Base-by-base conservation (phyloP, 2,797 vertebrate genomes). In the Apogon hyalosoma region DNA sequence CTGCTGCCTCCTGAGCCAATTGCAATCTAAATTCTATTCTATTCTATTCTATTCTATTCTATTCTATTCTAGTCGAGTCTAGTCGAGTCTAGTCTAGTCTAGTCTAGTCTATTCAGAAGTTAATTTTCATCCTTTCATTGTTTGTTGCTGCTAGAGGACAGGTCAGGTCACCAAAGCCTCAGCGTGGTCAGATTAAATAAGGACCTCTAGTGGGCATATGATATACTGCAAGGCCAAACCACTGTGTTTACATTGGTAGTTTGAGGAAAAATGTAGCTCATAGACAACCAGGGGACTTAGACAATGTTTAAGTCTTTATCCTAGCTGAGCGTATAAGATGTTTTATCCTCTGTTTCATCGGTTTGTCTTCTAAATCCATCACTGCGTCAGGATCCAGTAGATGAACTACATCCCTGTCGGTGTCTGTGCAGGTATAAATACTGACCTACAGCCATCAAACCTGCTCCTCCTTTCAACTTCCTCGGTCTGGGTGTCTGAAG, bases 171-270 rank as follows among this genome's bases (percentile, higher is more conserved):
- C 11, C 3, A 0, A 3, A 28, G 9, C 15, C 68, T 46, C 43
- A 33, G 55, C 49, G 31, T 2, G 2, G 31, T 19, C 9, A 39
- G 11, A n/a, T 21, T 31, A 15, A 72, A 72, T 0, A 24, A 64
- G n/a, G 79, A 63, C 84, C 73, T 80, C 88, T 83, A 43, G 74
- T 87, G 82, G 84, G 0, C 45, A 49, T 33, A 54, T 36, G 3
- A 14, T 7, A 7, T 33, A 70, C 57, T 78, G 47, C 76, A 49
- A 8, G 11, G 19, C 12, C n/a, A 36, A 7, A 4, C 33, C 16
- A 51, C 39, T 11, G 41, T 58, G 15, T 13, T 10, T 42, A 36
- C 7, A 39, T 12, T 36, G 49, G 45, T 15, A 58, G 19, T 11
- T 0, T 42, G 7, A 36, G 43, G 45, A 1, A 33, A 28, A 33